A percentile compares a stretch with the other conserved stretches of the same genome.
Evolutionary conservation across 1,140 invertebrate species (phyloP).

Genomic region (Doryteuthis pealeii): DNA sequence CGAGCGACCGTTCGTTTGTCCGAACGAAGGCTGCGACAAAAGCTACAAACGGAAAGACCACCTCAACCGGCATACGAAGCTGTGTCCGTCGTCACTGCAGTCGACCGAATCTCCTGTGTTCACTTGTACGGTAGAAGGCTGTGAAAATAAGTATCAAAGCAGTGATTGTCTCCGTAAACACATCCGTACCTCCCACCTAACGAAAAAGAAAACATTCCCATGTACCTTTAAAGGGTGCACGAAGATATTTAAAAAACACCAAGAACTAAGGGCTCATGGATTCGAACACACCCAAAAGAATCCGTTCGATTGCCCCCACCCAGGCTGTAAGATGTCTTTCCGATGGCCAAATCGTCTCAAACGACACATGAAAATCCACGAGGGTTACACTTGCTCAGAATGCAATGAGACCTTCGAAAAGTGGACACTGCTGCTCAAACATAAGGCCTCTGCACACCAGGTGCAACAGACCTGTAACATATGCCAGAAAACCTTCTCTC

Average conservation of each 20-base stretch:
- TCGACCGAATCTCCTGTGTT: neutral
- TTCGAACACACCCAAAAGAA: constrained; percentile 29
- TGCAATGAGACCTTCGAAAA: constrained; percentile 27
- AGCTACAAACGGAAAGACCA: constrained; percentile 18
- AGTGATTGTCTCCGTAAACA: constrained; percentile 10
- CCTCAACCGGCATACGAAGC: constrained; percentile 25
- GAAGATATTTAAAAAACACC: constrained; percentile 32
- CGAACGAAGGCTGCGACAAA: constrained; percentile 20
- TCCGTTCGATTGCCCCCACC: constrained; percentile 28
- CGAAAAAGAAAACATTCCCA: constrained; percentile 18
- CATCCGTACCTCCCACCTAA: neutral
- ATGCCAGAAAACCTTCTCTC: constrained; percentile 28
- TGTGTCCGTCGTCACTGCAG: neutral
- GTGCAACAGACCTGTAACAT: constrained; percentile 24
- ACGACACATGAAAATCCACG: constrained; percentile 30
- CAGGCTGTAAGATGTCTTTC: constrained; percentile 29
- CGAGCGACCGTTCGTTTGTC: constrained; percentile 5
- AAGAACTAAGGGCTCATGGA: constrained; percentile 27
- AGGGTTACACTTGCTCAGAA: constrained; percentile 24
- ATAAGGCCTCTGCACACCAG: constrained; percentile 21
- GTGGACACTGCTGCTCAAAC: constrained; percentile 30
- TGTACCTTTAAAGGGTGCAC: constrained; percentile 27
- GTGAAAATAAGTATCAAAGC: constrained; percentile 13
- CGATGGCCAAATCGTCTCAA: constrained; percentile 24
- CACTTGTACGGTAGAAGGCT: neutral